phyloP scores from a whole-genome alignment of 2,888 invertebrate species.

The Fragum fragum region DNA sequence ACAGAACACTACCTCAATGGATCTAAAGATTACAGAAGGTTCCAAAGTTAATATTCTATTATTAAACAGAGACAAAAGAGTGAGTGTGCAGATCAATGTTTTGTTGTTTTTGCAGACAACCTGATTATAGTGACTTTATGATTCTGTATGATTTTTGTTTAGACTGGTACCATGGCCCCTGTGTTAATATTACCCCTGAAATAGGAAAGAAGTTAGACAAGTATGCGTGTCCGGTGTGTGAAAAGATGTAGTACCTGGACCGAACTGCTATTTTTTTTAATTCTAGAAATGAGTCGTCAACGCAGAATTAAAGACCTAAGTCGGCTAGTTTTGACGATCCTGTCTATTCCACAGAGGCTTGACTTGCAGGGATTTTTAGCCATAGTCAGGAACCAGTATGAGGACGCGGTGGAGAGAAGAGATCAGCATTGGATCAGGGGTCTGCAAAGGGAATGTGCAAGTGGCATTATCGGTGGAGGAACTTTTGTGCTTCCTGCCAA shows the following conservation, averaged over 20 bases:
- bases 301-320: background rate
- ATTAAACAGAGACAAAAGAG: background rate
- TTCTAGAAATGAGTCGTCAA: background rate
- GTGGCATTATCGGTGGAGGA: background rate
- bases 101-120: slow-evolving; percentile 2
- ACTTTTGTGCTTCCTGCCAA: background rate
- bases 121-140: slow-evolving; percentile 1
- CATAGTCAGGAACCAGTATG: background rate
- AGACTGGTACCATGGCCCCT: slow-evolving; percentile 2
- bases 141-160: background rate
- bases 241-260: background rate
- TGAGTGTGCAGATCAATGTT: background rate
- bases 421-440: background rate
- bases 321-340: background rate
- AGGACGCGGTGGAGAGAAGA: background rate
- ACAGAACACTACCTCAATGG: slow-evolving; percentile 36
- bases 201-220: background rate
- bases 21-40: background rate
- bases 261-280: background rate
- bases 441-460: background rate
- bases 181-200: background rate
- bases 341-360: background rate
- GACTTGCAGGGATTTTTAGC: background rate
- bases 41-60: background rate
- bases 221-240: slow-evolving; percentile 15